Conservation (phyloP, 1,140 invertebrate genomes). For the Caligus rogercresseyi region DNA sequence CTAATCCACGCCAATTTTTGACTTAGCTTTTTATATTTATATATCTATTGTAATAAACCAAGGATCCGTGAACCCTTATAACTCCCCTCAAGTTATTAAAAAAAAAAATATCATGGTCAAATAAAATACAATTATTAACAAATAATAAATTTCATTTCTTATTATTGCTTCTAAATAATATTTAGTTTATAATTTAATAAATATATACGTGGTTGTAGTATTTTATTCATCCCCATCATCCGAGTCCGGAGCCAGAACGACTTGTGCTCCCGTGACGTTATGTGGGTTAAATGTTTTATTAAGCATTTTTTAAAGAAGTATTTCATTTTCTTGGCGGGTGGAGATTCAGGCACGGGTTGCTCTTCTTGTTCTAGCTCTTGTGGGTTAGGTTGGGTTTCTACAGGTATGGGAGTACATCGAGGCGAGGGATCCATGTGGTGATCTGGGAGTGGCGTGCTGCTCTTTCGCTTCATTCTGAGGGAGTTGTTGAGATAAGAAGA, state of each 20-base stretch:
- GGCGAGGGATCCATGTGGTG: not conserved
- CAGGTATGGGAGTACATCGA: not conserved
- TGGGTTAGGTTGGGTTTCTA: not conserved
- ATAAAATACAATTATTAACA: too few relatives aligned
- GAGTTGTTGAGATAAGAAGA: too few relatives aligned
- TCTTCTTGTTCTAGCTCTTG: not conserved
- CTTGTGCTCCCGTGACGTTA: not conserved
- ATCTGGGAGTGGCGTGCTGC: not conserved
- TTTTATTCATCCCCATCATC: not conserved
- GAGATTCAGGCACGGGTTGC: not conserved
- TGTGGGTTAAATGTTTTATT: not conserved
- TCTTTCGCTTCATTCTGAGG: not conserved
- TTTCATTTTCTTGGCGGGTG: not conserved
- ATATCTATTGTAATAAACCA: too few relatives aligned
- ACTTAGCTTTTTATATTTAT: too few relatives aligned
- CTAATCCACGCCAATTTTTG: too few relatives aligned
- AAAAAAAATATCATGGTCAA: too few relatives aligned
- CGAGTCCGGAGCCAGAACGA: not conserved
- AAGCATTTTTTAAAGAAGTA: slow-evolving; percentile 1
- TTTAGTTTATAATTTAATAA: too few relatives aligned
- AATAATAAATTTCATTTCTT: too few relatives aligned
- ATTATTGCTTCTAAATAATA: too few relatives aligned
- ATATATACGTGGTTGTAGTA: too few relatives aligned
- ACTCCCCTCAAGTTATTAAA: too few relatives aligned
- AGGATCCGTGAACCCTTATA: too few relatives aligned